A percentile compares a stretch with the other conserved stretches of the same genome.
Conservation (phyloP, 1,140 invertebrate genomes). For the Megalonaias nervosa region DNA sequence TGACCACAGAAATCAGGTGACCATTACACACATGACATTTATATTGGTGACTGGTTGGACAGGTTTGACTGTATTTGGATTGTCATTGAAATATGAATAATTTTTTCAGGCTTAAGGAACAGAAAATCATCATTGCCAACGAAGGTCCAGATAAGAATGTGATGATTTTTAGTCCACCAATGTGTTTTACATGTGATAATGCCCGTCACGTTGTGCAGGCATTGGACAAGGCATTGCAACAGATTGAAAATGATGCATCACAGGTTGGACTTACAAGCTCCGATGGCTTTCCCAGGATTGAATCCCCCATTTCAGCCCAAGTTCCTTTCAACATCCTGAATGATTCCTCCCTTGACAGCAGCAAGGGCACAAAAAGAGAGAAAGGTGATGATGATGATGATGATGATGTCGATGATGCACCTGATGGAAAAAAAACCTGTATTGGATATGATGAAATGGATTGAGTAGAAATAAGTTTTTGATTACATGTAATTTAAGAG, state of each 20-base stretch:
- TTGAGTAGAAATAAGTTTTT: too few relatives aligned
- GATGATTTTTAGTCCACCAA: slow-evolving; percentile 96
- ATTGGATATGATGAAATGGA: slow-evolving; percentile 58
- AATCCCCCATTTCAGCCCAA: background rate
- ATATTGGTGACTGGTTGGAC: too few relatives aligned
- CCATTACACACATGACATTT: too few relatives aligned
- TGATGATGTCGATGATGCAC: slow-evolving; percentile 23
- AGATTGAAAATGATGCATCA: slow-evolving; percentile 72
- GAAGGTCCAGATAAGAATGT: slow-evolving; percentile 97
- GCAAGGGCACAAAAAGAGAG: slow-evolving; percentile 12
- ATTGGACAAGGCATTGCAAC: slow-evolving; percentile 79
- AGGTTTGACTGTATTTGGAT: background rate
- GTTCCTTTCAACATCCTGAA: slow-evolving; percentile 12
- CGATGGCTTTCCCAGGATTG: background rate
- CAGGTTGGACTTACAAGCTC: slow-evolving; percentile 8
- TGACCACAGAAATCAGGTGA: too few relatives aligned
- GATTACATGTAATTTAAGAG: too few relatives aligned
- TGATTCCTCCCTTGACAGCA: slow-evolving; percentile 6
- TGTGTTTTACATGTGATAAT: slow-evolving; percentile 92
- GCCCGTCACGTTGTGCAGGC: slow-evolving; percentile 82
- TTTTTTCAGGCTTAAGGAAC: slow-evolving; percentile 84
- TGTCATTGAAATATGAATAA: background rate
- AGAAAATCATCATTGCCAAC: slow-evolving; percentile 90
- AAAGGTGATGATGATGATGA: slow-evolving; percentile 15
- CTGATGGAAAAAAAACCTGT: slow-evolving; percentile 10